Percentiles rank a stretch among this genome's conserved stretches.
Conservation (phyloP, 92 coral and sea anemone species). For the Plumapathes pennacea region DNA sequence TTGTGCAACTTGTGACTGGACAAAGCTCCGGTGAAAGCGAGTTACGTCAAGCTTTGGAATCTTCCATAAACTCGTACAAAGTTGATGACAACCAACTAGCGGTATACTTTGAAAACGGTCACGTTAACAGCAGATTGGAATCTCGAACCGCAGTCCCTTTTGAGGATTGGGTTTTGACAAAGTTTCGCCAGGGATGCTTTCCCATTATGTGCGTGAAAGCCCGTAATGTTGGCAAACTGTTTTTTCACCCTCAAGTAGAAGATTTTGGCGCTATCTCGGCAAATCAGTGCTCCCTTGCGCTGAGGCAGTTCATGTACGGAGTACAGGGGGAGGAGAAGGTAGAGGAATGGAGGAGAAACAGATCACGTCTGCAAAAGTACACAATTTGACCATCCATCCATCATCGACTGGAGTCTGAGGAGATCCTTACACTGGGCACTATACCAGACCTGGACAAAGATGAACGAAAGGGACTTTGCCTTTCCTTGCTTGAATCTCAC, state of each 20-base stretch:
- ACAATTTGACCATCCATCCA: too few relatives aligned
- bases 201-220: constrained; percentile 41
- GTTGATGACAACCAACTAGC: constrained; percentile 39
- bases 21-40: not conserved
- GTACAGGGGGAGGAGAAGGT: constrained; percentile 7
- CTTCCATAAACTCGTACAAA: constrained; percentile 68
- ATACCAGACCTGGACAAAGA: constrained; percentile 23
- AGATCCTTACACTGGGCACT: constrained; percentile 39
- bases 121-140: constrained; percentile 29
- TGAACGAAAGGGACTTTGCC: constrained; percentile 14
- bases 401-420: too few relatives aligned
- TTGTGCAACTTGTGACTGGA: too few relatives aligned
- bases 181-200: constrained; percentile 63
- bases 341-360: too few relatives aligned
- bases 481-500: constrained; percentile 24
- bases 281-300: constrained; percentile 39
- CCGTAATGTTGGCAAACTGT: constrained; percentile 42
- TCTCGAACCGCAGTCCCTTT: constrained; percentile 30
- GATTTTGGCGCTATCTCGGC: constrained; percentile 56
- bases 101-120: constrained; percentile 37
- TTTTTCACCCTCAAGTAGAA: constrained; percentile 63
- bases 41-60: constrained; percentile 31
- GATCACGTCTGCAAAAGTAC: constrained; percentile 48
- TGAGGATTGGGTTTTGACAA: constrained; percentile 53
- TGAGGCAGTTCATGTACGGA: constrained; percentile 59